These are phyloP conservation scores for Drosophila acutilabella DNA, from an alignment of 2,888 invertebrate genomes.

Conservation along the genomic window DNA sequence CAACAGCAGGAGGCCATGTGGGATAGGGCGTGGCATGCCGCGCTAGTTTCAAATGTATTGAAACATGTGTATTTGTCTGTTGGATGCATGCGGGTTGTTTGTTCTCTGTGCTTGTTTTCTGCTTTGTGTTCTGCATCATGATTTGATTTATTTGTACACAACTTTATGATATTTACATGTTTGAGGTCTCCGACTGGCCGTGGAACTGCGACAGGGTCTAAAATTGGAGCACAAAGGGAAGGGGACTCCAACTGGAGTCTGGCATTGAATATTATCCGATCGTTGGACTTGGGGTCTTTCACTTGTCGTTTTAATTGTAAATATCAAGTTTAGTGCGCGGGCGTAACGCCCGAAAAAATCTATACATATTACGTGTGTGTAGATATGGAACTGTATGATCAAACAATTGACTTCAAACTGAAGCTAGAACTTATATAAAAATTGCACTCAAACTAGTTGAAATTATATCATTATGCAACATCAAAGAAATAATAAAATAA, in stretches of 20 bases:
- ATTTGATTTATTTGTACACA: conserved; percentile 78
- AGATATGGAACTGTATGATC: conserved; percentile 18
- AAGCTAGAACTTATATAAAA: neutral
- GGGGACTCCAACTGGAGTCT: conserved; percentile 9
- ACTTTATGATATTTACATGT: conserved; percentile 74
- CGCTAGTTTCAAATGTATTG: conserved; percentile 56
- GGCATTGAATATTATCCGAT: conserved; percentile 21
- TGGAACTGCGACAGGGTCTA: conserved; percentile 15
- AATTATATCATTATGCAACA: neutral
- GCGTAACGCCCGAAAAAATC: conserved; percentile 22
- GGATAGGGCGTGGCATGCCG: conserved; percentile 4
- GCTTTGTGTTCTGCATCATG: conserved; percentile 34
- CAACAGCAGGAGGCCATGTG: conserved; percentile 26
- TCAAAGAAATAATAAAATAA: neutral
- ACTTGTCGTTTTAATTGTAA: conserved; percentile 50
- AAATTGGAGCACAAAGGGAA: conserved; percentile 1
- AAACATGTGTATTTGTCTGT: conserved; percentile 68
- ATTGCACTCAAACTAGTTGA: neutral
- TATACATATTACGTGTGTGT: conserved; percentile 6
- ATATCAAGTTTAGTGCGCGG: conserved; percentile 35
- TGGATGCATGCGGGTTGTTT: conserved; percentile 71
- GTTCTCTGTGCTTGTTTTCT: conserved; percentile 47
- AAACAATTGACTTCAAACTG: conserved; percentile 1
- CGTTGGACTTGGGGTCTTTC: conserved; percentile 25
- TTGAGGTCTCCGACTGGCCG: conserved; percentile 26